Evolutionary conservation across 1,140 invertebrate genomes (phyloP), one percentile per base, ranked within the genome.

Genomic region (Lepeophtheirus salmonis): DNA sequence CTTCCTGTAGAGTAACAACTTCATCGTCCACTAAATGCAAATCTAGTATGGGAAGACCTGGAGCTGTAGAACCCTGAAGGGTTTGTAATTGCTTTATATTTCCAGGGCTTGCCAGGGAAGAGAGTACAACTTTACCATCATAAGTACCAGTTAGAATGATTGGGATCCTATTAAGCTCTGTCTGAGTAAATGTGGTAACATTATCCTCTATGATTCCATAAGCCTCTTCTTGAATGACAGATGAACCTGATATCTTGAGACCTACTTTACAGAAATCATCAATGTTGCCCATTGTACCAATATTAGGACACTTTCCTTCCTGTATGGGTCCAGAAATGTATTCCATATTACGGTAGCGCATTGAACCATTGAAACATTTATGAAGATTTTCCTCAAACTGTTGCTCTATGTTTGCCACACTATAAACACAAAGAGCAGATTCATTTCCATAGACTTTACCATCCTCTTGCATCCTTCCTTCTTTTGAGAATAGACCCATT

Each of bases 361-460:
- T 83, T 65, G 84, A 90, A 20, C 88, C 89, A 72, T 94, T 89
- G 70, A 96, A 95, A 73, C 91, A 97, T 81, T 89, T 86, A 69
- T 92, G 86, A 66, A 95, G 92, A 72, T 95, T 96, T 71, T 91
- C 84, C 66, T 88, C 89, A 71, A 97, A 96, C 67, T 86, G 86
- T 56, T 81, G 80, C 68, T 94, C 86, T 64, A 97, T 88, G 48
- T 90, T 83, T 64, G 83, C 78, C 57, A 96, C 72, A 1, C 73
- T 69, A 66, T 71, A 78, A 3, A 76, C 66, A 71, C 86, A 90
- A 62, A 97, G 69, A 0, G 87, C 90, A 2, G 89, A 91, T 52
- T 81, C 79, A 3, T 78, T 66, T 63, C 79, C 71, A 0, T 83
- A 82, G 65, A n/a, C n/a, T n/a, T n/a, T n/a, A 83, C 10, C 30